Percentiles rank a stretch among this genome's conserved stretches.
Conservation (phyloP, 2,113 vertebrate species). For the Labeo catla region DNA sequence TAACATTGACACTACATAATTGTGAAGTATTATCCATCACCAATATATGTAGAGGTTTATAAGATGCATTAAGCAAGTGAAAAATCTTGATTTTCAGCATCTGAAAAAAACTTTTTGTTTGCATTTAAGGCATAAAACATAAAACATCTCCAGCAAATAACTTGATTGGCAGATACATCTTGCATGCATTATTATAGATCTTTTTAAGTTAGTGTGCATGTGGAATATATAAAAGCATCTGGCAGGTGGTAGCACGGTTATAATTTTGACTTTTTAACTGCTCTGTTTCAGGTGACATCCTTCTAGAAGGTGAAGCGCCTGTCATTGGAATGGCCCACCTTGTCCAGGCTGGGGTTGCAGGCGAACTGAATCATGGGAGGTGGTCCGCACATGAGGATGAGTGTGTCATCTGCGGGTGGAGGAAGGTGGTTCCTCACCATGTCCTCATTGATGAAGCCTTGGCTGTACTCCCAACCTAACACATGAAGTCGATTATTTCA, state of each 20-base stretch:
- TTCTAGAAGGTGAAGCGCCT: constrained; percentile 85
- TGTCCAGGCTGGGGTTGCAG: constrained; percentile 93
- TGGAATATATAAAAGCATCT: no score
- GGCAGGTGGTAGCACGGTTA: background rate
- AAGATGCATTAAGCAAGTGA: background rate
- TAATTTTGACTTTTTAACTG: background rate
- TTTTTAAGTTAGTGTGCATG: background rate
- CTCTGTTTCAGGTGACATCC: background rate
- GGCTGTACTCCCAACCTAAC: constrained; percentile 91
- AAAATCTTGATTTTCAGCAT: background rate
- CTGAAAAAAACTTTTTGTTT: background rate
- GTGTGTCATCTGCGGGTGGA: constrained; percentile 77
- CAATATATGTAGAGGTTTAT: background rate
- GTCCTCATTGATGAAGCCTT: constrained; percentile 91
- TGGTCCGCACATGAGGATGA: constrained; percentile 94
- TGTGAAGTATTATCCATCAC: background rate
- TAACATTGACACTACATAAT: background rate
- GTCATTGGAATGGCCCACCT: constrained; percentile 80
- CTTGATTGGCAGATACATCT: background rate
- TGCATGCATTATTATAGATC: background rate
- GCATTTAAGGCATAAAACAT: background rate
- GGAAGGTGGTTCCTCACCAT: constrained; percentile 90
- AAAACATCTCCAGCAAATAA: background rate
- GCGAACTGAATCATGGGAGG: constrained; percentile 98
- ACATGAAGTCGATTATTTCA: background rate